phyloP scores from a whole-genome alignment of 2,113 vertebrate species.

The Platanista minor region DNA sequence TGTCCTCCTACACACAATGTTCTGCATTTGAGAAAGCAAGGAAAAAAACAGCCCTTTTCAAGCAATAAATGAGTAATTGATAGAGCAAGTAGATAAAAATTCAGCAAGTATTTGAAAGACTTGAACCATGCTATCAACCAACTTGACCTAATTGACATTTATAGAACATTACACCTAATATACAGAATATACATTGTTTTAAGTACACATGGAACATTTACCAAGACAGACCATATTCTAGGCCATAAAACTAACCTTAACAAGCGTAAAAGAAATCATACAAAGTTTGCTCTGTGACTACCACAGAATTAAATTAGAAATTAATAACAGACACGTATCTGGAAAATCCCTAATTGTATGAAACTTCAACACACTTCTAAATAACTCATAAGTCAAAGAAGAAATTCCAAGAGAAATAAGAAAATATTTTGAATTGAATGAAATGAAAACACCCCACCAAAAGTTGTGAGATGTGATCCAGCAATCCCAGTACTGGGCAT shows the following conservation, averaged over 20 bases:
- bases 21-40: not conserved
- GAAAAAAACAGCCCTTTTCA: not conserved
- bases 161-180: not conserved
- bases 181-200: not conserved
- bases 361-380: not conserved
- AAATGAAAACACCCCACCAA: not conserved
- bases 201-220: not conserved
- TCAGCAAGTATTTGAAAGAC: not conserved
- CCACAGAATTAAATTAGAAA: conserved; percentile 10
- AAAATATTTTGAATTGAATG: not conserved
- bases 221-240: not conserved
- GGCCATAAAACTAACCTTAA: not conserved
- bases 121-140: not conserved
- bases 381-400: not conserved
- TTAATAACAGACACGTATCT: not conserved
- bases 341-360: not conserved
- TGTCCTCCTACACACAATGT: not conserved
- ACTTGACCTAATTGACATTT: not conserved
- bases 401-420: not conserved
- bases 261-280: not conserved
- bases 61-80: not conserved
- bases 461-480: too few species aligned
- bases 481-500: too few species aligned
- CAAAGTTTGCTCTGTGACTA: not conserved
- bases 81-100: not conserved